phyloP scores from a whole-genome alignment of 2,113 vertebrate genomes.

The Cyanistes caeruleus region DNA sequence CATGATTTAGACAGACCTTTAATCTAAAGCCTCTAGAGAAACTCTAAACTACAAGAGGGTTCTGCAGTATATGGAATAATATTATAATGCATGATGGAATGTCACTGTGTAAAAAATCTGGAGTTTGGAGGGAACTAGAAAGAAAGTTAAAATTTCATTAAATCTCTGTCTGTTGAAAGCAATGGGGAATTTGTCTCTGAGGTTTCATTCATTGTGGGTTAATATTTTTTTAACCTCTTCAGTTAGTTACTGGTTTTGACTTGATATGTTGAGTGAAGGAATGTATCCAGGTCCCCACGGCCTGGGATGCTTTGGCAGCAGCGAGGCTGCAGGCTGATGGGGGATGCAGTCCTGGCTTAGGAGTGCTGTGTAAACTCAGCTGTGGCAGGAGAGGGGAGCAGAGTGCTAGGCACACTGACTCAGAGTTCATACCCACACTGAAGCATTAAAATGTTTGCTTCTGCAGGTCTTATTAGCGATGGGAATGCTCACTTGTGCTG shows the following conservation, averaged over 20 bases:
- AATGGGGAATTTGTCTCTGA: neutral
- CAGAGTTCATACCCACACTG: neutral
- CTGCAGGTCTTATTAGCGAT: neutral
- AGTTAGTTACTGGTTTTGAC: neutral
- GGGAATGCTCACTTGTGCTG: rapidly evolving
- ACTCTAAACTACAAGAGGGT: neutral
- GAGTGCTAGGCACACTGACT: neutral
- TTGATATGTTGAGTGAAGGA: neutral
- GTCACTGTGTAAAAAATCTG: neutral
- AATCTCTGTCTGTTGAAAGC: neutral
- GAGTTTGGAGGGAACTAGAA: neutral
- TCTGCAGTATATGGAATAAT: neutral
- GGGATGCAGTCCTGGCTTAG: neutral
- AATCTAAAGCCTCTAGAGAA: constrained; percentile 12
- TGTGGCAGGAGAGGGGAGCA: neutral
- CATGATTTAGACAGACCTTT: constrained; percentile 36
- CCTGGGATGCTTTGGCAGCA: neutral
- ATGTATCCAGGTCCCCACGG: neutral
- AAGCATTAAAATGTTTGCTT: neutral
- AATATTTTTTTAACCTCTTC: neutral
- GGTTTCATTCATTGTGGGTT: neutral
- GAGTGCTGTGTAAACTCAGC: neutral
- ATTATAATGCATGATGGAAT: neutral
- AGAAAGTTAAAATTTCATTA: neutral
- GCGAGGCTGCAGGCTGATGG: neutral